These are phyloP conservation scores for Cosmia trapezina DNA, from an alignment of 2,888 invertebrate species.

Conservation along the genomic window DNA sequence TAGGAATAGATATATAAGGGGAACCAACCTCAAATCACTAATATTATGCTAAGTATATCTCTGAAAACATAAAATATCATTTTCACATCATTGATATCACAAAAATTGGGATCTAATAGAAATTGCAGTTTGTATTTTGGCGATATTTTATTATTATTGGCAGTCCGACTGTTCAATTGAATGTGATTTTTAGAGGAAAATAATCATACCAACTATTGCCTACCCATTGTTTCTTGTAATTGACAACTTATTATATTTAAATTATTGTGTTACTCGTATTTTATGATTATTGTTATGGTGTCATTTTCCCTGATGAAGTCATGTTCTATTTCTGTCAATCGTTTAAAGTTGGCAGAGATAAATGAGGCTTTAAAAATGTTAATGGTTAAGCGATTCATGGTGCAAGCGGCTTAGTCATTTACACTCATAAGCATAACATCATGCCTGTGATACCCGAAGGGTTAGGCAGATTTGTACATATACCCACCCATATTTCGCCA, in stretches of 20 bases:
- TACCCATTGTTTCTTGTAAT: neutral
- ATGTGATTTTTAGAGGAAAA: neutral
- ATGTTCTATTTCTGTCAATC: neutral
- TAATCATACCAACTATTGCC: neutral
- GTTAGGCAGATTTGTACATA: too few species aligned
- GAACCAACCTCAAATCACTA: too few species aligned
- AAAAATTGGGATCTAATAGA: too few species aligned
- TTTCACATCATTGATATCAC: too few species aligned
- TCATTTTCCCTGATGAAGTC: neutral
- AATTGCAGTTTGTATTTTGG: neutral
- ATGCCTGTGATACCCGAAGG: too few species aligned
- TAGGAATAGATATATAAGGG: slow-evolving; percentile 4
- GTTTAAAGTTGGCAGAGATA: neutral
- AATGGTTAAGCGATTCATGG: neutral
- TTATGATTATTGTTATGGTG: neutral
- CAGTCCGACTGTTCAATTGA: neutral
- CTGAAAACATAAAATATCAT: too few species aligned
- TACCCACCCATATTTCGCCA: too few species aligned
- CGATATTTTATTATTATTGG: neutral
- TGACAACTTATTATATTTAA: neutral
- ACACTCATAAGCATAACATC: too few species aligned
- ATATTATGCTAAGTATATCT: too few species aligned
- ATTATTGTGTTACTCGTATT: neutral
- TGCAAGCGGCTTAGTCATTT: too few species aligned
- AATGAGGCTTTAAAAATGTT: neutral